Base-by-base conservation (phyloP, 2,113 vertebrate genomes). In the Regulus satrapa region DNA sequence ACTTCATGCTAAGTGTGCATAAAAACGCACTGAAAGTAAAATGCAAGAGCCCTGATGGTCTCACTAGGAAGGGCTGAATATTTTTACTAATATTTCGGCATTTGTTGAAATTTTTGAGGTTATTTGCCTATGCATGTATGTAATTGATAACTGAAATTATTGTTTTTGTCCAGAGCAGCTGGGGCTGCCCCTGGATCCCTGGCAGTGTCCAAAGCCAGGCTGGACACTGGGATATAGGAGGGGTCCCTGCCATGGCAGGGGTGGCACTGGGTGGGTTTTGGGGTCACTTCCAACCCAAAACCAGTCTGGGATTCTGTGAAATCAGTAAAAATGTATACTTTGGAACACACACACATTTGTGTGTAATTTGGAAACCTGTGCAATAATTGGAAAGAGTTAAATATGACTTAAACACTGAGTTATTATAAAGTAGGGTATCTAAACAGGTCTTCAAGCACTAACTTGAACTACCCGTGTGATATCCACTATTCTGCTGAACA, bases 191-290 rank as follows among this genome's bases (percentile, higher is more conserved):
- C 21, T 54, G 40, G 28, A 52, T 40, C 28, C 38, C 38, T 46
- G 61, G 16, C 7, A 58, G 32, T 51, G 36, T 1, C 28, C 46
- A 23, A 38, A 23, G 28, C 15, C 38, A 46, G 46, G 46, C 0
- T 52, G 59, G 32, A 38, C 7, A 32, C 0, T 52, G 11, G 18
- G 21, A 10, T 14, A 19, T 46, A 24, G 19, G 0, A 67, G 5
- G 4, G 23, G 43, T 66, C 32, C 45, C 51, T 73, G 45, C 5
- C 32, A 38, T 17, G 51, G 12, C 43, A 43, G 9, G 11, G 5
- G 19, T 67, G 10, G 10, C 0, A n/a, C 2, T 3, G 6, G 6
- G 2, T 43, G 34, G 21, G 2, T 2, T 64, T 74, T 24, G 4
- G 6, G 3, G 7, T 59, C 24, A 7, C 7, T 75, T 46, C 7